Evolutionary conservation across 2,113 vertebrate genomes (phyloP).

Genomic region (Pelvicachromis taeniatus): DNA sequence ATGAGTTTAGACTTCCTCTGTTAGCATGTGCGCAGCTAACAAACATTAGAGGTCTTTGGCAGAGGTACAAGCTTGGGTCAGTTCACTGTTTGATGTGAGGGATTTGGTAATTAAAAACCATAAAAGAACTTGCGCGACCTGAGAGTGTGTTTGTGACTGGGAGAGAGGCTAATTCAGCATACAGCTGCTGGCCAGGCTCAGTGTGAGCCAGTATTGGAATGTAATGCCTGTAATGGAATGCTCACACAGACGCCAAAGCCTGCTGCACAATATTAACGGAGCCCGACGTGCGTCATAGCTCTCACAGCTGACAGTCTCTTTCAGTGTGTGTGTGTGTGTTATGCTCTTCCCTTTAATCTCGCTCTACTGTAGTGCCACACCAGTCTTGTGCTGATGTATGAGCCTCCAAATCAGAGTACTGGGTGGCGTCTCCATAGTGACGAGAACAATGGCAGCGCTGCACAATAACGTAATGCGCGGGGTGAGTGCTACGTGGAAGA

Average conservation of each 20-base stretch:
- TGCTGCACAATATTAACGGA: conserved; percentile 76
- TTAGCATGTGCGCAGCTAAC: not conserved
- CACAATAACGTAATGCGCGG: not conserved
- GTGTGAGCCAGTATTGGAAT: conserved; percentile 54
- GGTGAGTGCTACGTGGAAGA: not conserved
- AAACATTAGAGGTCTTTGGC: not conserved
- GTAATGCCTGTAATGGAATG: conserved; percentile 72
- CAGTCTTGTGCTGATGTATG: conserved; percentile 26
- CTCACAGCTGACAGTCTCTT: conserved; percentile 67
- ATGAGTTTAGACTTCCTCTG: not conserved
- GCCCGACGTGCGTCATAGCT: conserved; percentile 74
- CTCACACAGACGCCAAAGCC: conserved; percentile 69
- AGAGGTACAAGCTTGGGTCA: not conserved
- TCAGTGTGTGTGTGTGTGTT: conserved; percentile 29
- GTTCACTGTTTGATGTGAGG: not conserved
- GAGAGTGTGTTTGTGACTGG: not conserved
- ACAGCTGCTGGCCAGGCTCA: conserved; percentile 55
- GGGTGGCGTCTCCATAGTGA: conserved; percentile 21
- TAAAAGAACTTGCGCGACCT: not conserved
- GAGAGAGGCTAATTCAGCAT: conserved; percentile 8
- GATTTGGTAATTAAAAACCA: not conserved
- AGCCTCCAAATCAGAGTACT: conserved; percentile 27
- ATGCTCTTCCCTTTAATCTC: conserved; percentile 39
- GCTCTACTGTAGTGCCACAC: conserved; percentile 36
- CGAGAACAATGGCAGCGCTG: conserved; percentile 23